A percentile compares a stretch with the other conserved stretches of the same genome.
Conservation (phyloP, 2,113 vertebrate species). For the Ariopsis seemanni region DNA sequence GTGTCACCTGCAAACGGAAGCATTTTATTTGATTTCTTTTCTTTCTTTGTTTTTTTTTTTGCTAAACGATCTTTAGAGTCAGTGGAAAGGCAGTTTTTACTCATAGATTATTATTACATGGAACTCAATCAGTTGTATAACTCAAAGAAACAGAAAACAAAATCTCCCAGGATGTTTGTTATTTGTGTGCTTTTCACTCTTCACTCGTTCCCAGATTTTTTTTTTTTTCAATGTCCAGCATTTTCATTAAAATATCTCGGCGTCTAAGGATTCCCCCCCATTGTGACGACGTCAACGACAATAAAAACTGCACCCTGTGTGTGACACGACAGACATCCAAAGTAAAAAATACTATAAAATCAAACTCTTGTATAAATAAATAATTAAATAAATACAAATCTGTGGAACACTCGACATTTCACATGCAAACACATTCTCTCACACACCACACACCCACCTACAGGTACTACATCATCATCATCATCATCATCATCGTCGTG, state of each 20-base stretch:
- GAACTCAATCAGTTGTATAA: neutral
- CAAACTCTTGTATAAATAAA: slow-evolving; percentile 52
- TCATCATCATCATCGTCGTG: slow-evolving; percentile 47
- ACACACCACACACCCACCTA: slow-evolving; percentile 43
- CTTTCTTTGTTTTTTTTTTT: neutral
- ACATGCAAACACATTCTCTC: slow-evolving; percentile 55
- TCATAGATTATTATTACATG: neutral
- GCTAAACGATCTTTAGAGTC: slow-evolving; percentile 11
- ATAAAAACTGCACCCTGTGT: slow-evolving; percentile 47
- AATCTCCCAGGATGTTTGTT: neutral
- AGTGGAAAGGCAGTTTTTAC: neutral
- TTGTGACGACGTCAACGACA: slow-evolving; percentile 24
- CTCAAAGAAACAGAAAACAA: neutral
- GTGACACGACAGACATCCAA: slow-evolving; percentile 47
- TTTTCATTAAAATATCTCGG: slow-evolving; percentile 11
- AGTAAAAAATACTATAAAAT: slow-evolving; percentile 57
- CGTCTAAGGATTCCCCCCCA: neutral
- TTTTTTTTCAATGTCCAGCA: neutral
- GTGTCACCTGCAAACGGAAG: slow-evolving; percentile 38
- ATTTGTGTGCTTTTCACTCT: slow-evolving; percentile 10
- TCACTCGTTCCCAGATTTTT: neutral
- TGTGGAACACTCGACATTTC: slow-evolving; percentile 48
- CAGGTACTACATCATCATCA: slow-evolving; percentile 32
- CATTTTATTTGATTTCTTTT: neutral
- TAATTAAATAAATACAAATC: slow-evolving; percentile 52